Evolutionary conservation across 2,113 vertebrate genomes (phyloP).

Genomic region (Vimba vimba): DNA sequence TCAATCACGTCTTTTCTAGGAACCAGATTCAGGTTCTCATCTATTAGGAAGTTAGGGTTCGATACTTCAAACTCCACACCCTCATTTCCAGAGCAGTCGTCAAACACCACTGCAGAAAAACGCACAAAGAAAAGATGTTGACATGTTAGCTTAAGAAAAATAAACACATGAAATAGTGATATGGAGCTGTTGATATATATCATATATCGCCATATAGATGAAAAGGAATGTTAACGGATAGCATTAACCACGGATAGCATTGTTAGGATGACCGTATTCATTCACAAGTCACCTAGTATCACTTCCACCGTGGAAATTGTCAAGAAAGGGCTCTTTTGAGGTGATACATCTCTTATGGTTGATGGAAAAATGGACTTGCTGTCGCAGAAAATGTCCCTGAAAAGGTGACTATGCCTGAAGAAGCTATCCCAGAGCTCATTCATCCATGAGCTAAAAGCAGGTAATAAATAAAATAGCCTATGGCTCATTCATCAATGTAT

Average conservation of each 20-base stretch:
- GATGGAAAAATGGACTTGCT: slow-evolving; percentile 37
- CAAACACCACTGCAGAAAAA: slow-evolving; percentile 83
- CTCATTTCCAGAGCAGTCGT: slow-evolving; percentile 90
- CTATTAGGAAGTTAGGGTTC: slow-evolving; percentile 86
- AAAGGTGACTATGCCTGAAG: slow-evolving; percentile 36
- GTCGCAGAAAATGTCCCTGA: slow-evolving; percentile 41
- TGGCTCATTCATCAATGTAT: slow-evolving; percentile 41
- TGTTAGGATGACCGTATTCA: neutral
- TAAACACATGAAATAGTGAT: neutral
- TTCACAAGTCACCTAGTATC: neutral
- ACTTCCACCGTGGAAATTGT: neutral
- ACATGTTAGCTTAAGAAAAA: neutral
- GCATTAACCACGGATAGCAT: neutral
- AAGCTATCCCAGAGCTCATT: slow-evolving; percentile 18
- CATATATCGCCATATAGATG: neutral
- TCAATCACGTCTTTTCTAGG: slow-evolving; percentile 76
- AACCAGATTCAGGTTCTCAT: slow-evolving; percentile 79
- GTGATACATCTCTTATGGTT: slow-evolving; percentile 21
- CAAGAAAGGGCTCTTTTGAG: neutral
- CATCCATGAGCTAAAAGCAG: slow-evolving; percentile 45
- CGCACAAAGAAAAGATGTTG: neutral
- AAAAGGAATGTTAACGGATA: neutral
- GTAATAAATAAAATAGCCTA: slow-evolving; percentile 28
- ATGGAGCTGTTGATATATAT: neutral
- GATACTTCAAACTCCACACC: slow-evolving; percentile 86